phyloP scores from a whole-genome alignment of 2,113 vertebrate species.

The Paradisaea rubra region DNA sequence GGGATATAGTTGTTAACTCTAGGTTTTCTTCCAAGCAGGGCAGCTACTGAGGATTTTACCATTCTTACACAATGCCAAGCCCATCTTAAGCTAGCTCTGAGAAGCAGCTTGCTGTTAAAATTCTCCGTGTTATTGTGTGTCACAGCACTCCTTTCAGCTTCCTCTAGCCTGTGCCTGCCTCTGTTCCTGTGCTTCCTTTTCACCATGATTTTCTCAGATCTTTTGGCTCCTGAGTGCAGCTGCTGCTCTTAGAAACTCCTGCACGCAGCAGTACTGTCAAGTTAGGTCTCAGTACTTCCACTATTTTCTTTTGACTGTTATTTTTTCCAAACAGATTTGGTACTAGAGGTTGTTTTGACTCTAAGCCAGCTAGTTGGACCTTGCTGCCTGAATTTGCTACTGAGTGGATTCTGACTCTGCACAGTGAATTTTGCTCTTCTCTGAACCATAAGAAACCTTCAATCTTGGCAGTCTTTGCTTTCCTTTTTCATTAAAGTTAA shows the following conservation, averaged over 20 bases:
- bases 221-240: background rate
- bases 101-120: background rate
- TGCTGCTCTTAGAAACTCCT: background rate
- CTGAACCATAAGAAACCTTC: background rate
- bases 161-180: background rate
- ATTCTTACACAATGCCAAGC: background rate
- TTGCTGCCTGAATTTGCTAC: background rate
- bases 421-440: background rate
- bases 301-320: background rate
- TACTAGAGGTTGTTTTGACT: background rate
- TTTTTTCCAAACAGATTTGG: background rate
- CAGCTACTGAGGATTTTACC: background rate
- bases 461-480: background rate
- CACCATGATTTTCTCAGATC: background rate
- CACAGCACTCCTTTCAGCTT: background rate
- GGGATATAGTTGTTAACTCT: background rate
- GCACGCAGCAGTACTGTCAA: background rate
- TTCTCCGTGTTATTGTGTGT: rapidly evolving
- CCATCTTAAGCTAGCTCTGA: background rate
- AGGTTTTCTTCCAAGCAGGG: background rate
- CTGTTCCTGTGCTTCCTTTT: background rate
- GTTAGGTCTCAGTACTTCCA: background rate
- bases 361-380: background rate
- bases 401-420: background rate
- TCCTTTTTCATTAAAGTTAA: background rate